Evolutionary conservation across 2,113 vertebrate genomes (phyloP).

Genomic region (Shinisaurus crocodilurus): DNA sequence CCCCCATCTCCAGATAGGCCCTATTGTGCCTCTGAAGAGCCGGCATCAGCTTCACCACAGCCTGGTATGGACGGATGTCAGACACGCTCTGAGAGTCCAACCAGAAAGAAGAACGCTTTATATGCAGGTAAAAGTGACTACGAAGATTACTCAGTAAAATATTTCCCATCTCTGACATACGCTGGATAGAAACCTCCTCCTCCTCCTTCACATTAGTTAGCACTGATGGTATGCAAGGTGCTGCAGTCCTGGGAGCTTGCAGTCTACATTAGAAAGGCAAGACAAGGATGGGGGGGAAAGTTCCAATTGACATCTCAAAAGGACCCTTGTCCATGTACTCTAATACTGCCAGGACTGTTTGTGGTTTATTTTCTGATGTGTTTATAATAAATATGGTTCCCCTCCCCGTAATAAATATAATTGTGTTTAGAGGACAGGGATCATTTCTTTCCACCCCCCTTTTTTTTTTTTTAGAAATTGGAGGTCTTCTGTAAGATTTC

Average conservation of each 20-base stretch:
- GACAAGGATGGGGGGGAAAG: neutral
- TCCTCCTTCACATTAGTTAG: neutral
- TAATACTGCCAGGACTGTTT: neutral
- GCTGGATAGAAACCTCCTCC: neutral
- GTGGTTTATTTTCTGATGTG: neutral
- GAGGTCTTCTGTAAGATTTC: neutral
- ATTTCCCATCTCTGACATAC: neutral
- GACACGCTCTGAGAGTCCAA: constrained; percentile 34
- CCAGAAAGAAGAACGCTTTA: constrained; percentile 67
- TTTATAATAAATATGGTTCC: neutral
- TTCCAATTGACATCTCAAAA: neutral
- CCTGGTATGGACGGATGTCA: constrained; percentile 10
- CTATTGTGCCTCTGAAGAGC: constrained; percentile 36
- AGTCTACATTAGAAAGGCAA: neutral
- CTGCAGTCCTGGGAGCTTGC: neutral
- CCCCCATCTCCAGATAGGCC: neutral
- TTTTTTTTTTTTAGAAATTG: neutral
- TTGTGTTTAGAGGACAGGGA: neutral
- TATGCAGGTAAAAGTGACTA: constrained; percentile 69
- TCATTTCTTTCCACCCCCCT: neutral
- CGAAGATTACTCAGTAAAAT: neutral
- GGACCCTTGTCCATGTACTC: neutral
- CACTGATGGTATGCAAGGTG: neutral
- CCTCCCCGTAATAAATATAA: neutral
- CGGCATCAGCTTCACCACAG: neutral